These are phyloP conservation scores for Crotalus horridus DNA, from an alignment of 2,113 vertebrate species.

Conservation along the genomic window DNA sequence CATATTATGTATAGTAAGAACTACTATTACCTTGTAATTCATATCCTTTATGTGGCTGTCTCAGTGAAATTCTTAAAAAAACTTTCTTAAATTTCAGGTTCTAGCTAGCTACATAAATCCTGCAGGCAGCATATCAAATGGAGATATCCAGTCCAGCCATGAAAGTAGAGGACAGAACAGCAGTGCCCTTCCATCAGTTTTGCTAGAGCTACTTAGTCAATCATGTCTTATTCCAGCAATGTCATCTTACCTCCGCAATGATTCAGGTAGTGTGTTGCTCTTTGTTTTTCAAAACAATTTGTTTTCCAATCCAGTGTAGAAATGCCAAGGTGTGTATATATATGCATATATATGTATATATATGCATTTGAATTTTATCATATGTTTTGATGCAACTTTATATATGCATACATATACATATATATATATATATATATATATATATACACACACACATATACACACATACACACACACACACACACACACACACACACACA, in stretches of 20 bases:
- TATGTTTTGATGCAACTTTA: too few relatives aligned
- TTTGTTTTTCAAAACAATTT: not conserved
- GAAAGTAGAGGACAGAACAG: slow-evolving; percentile 86
- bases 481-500: too few relatives aligned
- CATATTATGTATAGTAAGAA: not conserved
- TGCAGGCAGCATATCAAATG: slow-evolving; percentile 76
- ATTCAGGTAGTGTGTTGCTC: slow-evolving; percentile 81
- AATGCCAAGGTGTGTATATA: not conserved
- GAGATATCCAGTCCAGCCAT: slow-evolving; percentile 72
- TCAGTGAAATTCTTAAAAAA: not conserved
- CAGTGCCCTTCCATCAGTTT: slow-evolving; percentile 86
- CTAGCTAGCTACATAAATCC: slow-evolving; percentile 98
- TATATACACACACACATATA: too few relatives aligned
- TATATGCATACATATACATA: too few relatives aligned
- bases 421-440: too few relatives aligned
- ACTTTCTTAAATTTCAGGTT: slow-evolving; percentile 73
- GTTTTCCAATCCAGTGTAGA: not conserved
- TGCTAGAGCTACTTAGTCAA: slow-evolving; percentile 92
- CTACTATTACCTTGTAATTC: not conserved
- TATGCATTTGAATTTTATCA: too few relatives aligned
- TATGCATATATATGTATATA: too few relatives aligned
- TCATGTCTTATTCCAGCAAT: slow-evolving; percentile 98
- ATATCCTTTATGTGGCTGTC: not conserved
- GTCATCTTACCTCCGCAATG: slow-evolving; percentile 97
- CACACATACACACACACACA: too few relatives aligned